Evolutionary conservation across 2,888 invertebrate genomes (phyloP), one percentile per base, ranked within the genome.

Genomic region (Tiphia femorata): DNA sequence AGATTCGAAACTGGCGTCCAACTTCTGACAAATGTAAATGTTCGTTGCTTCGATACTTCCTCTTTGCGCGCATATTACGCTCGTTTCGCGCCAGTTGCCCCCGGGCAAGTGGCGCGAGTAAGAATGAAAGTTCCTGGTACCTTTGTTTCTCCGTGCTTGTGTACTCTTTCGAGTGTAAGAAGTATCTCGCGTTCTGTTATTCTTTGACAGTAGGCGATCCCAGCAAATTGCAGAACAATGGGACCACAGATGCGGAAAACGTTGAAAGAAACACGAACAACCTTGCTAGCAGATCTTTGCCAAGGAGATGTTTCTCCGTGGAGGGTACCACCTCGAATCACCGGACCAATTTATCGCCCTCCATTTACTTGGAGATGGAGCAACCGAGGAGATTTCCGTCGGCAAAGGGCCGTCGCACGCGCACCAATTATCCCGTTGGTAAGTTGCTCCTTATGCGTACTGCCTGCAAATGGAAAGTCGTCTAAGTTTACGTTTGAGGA

Each of bases 271-370:
- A 55, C 43, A 33, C 60, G n/a, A 44, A 57, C 19, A n/a, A n/a
- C n/a, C 51, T 66, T 35, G 35, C 37, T 16, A 52, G 58, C 5
- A 68, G 69, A 48, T 58, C 72, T 7, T 59, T 63, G 46, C 75
- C 76, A 27, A 64, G 77, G 49, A 70, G 78, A 56, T 77, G 76
- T 49, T 68, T 73, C 14, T 79, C 80, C n/a, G 72, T 78, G 14
- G 78, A 80, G 44, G 63, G 49, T n/a, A 56, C 70, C 8, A 59
- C 62, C 12, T 47, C 69, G 19, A 64, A 62, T 55, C 65, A 58
- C 38, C 62, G 63, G 42, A 35, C 61, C 23, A 62, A 21, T 23
- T 30, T 60, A 23, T 46, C 54, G 14, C 49, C 64, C 3, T 59
- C 67, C 10, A 58, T 68, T 27, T 75, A 72, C 51, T 50, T 73